Percentiles rank a stretch among this genome's conserved stretches.
Conservation (phyloP, 2,888 invertebrate genomes). For the Drepanosiphum platanoidis region DNA sequence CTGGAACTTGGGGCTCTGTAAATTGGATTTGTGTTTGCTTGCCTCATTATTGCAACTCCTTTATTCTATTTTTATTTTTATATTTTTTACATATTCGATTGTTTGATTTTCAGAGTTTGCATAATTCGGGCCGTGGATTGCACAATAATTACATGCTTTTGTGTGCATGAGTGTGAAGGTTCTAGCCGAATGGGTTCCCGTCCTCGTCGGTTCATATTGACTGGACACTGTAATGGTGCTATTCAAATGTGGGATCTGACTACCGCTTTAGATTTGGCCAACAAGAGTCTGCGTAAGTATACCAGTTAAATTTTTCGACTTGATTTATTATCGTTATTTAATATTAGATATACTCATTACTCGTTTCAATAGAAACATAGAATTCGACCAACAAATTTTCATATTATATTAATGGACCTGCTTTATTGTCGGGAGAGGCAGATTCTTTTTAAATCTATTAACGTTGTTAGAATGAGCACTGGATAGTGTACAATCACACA, state of each 20-base stretch:
- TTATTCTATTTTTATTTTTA: too few relatives aligned
- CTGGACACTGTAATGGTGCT: slow-evolving; percentile 91
- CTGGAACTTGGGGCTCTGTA: too few relatives aligned
- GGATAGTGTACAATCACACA: too few relatives aligned
- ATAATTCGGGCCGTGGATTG: slow-evolving; percentile 94
- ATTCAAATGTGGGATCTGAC: slow-evolving; percentile 99
- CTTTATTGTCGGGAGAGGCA: background rate
- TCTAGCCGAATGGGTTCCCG: slow-evolving; percentile 90
- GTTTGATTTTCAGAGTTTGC: slow-evolving; percentile 77
- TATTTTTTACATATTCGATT: background rate
- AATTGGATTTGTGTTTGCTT: too few relatives aligned
- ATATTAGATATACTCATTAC: background rate
- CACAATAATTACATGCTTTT: slow-evolving; percentile 92
- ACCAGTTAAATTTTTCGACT: background rate
- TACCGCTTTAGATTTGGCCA: slow-evolving; percentile 84
- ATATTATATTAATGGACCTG: background rate
- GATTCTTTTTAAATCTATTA: too few relatives aligned
- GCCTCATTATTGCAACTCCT: too few relatives aligned
- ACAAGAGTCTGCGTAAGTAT: slow-evolving; percentile 45
- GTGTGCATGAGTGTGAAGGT: slow-evolving; percentile 97
- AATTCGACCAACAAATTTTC: background rate
- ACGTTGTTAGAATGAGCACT: too few relatives aligned
- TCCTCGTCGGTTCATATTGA: slow-evolving; percentile 87
- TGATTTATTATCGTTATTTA: background rate
- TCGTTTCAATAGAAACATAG: too few relatives aligned